Percentiles rank a stretch among this genome's conserved stretches.
phyloP scores from a whole-genome alignment of 2,888 invertebrate species.

The Drosophila barbarae region DNA sequence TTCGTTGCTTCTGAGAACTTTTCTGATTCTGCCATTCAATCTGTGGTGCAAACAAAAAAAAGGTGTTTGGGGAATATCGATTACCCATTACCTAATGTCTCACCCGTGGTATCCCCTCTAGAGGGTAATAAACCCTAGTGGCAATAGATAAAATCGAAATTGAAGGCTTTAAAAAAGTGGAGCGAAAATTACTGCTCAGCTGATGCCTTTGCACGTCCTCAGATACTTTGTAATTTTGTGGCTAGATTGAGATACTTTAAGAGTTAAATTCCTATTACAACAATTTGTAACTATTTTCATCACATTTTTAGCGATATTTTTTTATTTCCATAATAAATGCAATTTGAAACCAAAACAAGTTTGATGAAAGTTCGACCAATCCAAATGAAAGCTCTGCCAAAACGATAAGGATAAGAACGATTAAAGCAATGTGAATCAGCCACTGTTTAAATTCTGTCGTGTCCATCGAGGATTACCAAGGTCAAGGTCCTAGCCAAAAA shows the following conservation, averaged over 20 bases:
- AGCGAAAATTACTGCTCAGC: no score
- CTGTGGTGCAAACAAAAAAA: neutral
- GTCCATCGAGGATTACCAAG: slow-evolving; percentile 1
- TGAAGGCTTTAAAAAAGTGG: no score
- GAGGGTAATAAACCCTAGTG: neutral
- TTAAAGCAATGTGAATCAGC: slow-evolving; percentile 8
- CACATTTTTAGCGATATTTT: neutral
- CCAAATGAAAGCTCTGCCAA: no score
- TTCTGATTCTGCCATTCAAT: neutral
- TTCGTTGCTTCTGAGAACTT: slow-evolving; percentile 10
- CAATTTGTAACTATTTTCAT: neutral
- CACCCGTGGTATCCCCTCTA: neutral
- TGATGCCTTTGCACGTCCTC: no score
- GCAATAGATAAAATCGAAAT: neutral
- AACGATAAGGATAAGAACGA: slow-evolving; percentile 13
- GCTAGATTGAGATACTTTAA: neutral
- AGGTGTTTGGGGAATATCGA: slow-evolving; percentile 20
- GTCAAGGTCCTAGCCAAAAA: slow-evolving; percentile 6
- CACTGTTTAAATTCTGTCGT: neutral
- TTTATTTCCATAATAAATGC: neutral
- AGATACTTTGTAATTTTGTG: no score
- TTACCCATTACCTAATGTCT: neutral
- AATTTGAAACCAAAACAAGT: neutral
- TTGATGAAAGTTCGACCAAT: slow-evolving; percentile 1
- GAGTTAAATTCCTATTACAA: neutral